A percentile compares a stretch with the other conserved stretches of the same genome.
phyloP scores from a whole-genome alignment of 1,140 invertebrate species.

The Neotoxoptera formosana region DNA sequence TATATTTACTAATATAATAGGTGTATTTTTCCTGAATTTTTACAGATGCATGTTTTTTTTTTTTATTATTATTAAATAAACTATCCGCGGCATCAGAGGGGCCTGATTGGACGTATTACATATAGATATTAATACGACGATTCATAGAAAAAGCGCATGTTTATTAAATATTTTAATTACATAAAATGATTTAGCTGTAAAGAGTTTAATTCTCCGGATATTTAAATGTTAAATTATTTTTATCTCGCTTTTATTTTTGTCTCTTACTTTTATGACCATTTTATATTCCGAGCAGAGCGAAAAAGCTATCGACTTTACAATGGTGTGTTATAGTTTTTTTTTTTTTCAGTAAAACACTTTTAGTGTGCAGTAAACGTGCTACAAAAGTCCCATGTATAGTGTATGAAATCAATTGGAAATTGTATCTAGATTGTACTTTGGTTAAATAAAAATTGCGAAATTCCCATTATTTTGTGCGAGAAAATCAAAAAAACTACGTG shows the following conservation, averaged over 20 bases:
- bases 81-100: too few relatives aligned
- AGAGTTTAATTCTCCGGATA: not conserved
- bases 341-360: not conserved
- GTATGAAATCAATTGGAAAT: not conserved
- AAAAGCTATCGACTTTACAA: constrained; percentile 21
- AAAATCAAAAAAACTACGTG: not conserved
- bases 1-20: too few relatives aligned
- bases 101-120: too few relatives aligned
- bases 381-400: not conserved
- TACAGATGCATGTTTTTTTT: too few relatives aligned
- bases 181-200: not conserved
- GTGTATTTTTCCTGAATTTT: not conserved
- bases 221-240: not conserved
- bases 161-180: not conserved
- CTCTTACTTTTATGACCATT: not conserved
- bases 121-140: too few relatives aligned
- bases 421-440: constrained; percentile 20
- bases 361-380: not conserved
- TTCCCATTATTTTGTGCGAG: constrained; percentile 4
- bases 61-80: too few relatives aligned
- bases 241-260: not conserved
- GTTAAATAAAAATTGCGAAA: constrained; percentile 18
- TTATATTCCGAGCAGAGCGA: not conserved
- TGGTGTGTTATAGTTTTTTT: not conserved
- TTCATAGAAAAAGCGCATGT: too few relatives aligned